Evolutionary conservation across 2,113 vertebrate genomes (phyloP), one percentile per base, ranked within the genome.

Genomic region (Paraplagusia blochii): DNA sequence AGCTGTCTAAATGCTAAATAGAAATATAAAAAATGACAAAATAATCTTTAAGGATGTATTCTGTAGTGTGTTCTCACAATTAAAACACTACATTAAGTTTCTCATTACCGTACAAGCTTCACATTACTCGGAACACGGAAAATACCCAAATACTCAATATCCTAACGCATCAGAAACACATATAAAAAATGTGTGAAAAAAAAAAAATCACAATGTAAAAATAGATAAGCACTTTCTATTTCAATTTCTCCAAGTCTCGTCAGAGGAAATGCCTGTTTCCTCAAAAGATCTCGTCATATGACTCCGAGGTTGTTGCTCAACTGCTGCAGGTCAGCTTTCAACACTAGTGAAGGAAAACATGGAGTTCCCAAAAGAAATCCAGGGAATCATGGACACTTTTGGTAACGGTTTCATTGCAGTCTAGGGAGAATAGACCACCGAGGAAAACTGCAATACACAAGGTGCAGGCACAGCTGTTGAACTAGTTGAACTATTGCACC

Each of bases 171-270:
- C 22, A 29, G 22, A 29, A 29, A 29, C 22, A 29, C 22, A 29
- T 4, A 29, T 29, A 29, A 14, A 33, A 3, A 22, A 33, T 29
- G 11, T 12, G n/a, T n/a, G n/a, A 48, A 48, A 29, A 34, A n/a
- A 2, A 48, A 66, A 61, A 72, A 42, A 38, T 15, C 57, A 46
- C 14, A 2, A 63, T 60, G 68, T 53, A 58, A 71, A 13, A 54
- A 49, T 17, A 9, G 4, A 4, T 29, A 4, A 29, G 22, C 2
- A 29, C 22, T 29, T 16, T 2, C 7, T 33, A 15, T 73, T 80
- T 58, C 53, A 19, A 6, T 80, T 77, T 77, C 46, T 62, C 54
- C 17, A 0, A 8, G 15, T 17, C 9, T 2, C 36, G 33, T 15
- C 36, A 62, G 13, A 58, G 48, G 50, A 59, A 58, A 62, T 44